phyloP scores from a whole-genome alignment of 2,888 invertebrate species.

The Myopa tessellatipennis region DNA sequence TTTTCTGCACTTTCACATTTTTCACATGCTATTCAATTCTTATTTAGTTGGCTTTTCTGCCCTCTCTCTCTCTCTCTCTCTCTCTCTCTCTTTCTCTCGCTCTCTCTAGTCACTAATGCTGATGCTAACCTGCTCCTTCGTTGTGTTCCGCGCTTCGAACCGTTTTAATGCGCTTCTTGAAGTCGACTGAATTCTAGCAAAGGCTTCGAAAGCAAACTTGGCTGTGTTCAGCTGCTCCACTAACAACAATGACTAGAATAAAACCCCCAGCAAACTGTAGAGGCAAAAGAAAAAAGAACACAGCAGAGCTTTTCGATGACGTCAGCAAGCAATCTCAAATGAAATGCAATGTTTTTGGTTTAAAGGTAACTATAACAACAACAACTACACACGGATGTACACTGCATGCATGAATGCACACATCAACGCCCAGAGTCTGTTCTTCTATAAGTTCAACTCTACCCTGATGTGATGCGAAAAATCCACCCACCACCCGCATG shows the following conservation, averaged over 20 bases:
- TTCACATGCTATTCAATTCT: no score
- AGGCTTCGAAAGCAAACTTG: neutral
- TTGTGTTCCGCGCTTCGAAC: neutral
- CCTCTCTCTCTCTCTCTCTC: neutral
- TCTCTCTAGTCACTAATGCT: neutral
- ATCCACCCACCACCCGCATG: no score
- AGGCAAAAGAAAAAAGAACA: neutral
- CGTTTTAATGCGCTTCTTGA: conserved; percentile 30
- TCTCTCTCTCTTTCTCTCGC: neutral
- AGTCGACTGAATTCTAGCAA: conserved; percentile 20
- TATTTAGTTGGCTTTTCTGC: no score
- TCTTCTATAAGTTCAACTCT: no score
- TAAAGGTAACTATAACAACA: conserved; percentile 29
- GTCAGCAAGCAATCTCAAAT: conserved; percentile 54
- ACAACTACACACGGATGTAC: conserved; percentile 1
- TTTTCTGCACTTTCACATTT: no score
- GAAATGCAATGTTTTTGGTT: conserved; percentile 28
- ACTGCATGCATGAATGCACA: neutral
- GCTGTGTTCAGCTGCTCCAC: neutral
- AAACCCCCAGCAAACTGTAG: neutral
- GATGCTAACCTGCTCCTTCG: neutral
- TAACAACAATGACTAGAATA: conserved; percentile 10
- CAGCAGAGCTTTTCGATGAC: conserved; percentile 60
- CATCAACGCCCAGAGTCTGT: neutral
- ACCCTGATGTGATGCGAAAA: neutral